Percentiles rank a stretch among this genome's conserved stretches.
These are phyloP conservation scores for Bombus sylvicola DNA, from an alignment of 1,140 invertebrate genomes.

Conservation along the genomic window DNA sequence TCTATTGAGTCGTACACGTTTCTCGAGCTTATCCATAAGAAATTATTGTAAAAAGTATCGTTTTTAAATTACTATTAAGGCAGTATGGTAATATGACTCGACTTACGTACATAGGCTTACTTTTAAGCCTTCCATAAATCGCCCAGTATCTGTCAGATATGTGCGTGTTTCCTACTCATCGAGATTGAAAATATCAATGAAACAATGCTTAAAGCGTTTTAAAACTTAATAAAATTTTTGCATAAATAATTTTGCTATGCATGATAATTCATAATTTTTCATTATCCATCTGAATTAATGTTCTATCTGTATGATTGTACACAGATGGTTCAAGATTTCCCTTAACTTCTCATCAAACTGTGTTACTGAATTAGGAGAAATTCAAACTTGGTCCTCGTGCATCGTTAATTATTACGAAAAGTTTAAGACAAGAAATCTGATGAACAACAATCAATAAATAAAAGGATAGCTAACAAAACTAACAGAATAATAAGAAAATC, in stretches of 20 bases:
- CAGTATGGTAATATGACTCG: slow-evolving; percentile 78
- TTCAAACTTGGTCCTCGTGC: slow-evolving; percentile 41
- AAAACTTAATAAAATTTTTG: background rate
- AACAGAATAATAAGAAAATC: slow-evolving; percentile 25
- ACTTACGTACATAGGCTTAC: slow-evolving; percentile 65
- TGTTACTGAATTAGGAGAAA: slow-evolving; percentile 5
- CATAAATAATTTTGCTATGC: background rate
- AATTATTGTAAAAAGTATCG: slow-evolving; percentile 65
- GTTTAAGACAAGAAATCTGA: slow-evolving; percentile 3
- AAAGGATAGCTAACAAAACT: slow-evolving; percentile 22
- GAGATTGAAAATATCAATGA: slow-evolving; percentile 38
- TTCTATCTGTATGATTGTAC: background rate
- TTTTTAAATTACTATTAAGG: slow-evolving; percentile 78
- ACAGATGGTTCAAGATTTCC: background rate
- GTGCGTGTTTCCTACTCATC: slow-evolving; percentile 54
- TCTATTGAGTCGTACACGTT: slow-evolving; percentile 35
- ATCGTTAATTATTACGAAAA: slow-evolving; percentile 9
- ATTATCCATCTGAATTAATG: background rate
- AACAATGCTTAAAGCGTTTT: background rate
- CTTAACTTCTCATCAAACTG: background rate
- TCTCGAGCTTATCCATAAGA: slow-evolving; percentile 48
- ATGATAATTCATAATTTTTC: background rate
- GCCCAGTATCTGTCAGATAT: slow-evolving; percentile 58
- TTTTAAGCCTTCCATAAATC: slow-evolving; percentile 22
- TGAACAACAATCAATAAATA: slow-evolving; percentile 47